These are phyloP conservation scores for Pseudolaguvia tuberculata DNA, from an alignment of 2,113 vertebrate genomes.

Conservation along the genomic window DNA sequence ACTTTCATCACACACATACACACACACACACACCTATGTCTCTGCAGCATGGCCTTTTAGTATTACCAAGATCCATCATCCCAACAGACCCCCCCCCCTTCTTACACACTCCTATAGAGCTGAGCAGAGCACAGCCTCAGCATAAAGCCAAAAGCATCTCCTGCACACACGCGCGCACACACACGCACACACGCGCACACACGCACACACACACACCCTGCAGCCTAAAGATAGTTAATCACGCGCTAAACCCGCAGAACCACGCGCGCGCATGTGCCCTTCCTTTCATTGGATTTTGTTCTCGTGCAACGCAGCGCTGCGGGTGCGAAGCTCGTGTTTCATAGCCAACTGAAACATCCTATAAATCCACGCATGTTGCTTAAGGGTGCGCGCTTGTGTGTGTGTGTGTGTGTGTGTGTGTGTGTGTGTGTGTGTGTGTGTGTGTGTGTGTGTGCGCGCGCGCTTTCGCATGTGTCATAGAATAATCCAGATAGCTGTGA, in stretches of 20 bases:
- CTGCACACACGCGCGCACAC: background rate
- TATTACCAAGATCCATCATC: conserved; percentile 28
- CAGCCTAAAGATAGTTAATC: conserved; percentile 23
- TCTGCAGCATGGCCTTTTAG: conserved; percentile 45
- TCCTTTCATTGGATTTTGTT: background rate
- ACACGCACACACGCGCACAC: conserved; percentile 32
- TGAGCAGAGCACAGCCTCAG: conserved; percentile 50
- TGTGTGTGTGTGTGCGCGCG: background rate
- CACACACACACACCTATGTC: conserved; percentile 54
- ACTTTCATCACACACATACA: background rate
- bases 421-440: background rate
- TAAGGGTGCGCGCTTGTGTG: background rate
- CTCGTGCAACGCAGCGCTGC: background rate
- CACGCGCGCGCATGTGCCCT: background rate
- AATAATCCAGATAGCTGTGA: conserved; percentile 44
- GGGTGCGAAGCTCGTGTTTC: conserved; percentile 7
- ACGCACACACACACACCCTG: conserved; percentile 52
- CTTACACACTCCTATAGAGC: conserved; percentile 47
- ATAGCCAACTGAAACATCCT: background rate
- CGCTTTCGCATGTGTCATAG: background rate
- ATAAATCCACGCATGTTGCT: background rate
- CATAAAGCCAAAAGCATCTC: conserved; percentile 28
- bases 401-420: no score
- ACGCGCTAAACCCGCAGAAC: conserved; percentile 18
- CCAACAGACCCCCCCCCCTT: background rate